Percentiles rank a stretch among this genome's conserved stretches.
These are phyloP conservation scores for Ceratitis capitata DNA, from an alignment of 1,140 invertebrate genomes.

Conservation along the genomic window DNA sequence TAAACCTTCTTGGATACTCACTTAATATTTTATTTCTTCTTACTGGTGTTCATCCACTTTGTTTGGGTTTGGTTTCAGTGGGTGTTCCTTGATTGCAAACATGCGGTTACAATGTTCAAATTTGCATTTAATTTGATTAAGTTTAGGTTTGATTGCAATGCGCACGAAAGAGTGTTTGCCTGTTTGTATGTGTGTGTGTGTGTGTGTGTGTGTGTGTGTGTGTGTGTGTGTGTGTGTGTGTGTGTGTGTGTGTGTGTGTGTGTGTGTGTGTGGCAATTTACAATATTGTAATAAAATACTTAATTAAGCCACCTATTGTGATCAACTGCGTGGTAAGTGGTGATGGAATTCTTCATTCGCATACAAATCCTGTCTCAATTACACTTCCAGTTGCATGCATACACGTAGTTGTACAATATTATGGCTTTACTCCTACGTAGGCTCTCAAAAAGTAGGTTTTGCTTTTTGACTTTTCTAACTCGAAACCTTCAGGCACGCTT, in stretches of 20 bases:
- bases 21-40: neutral
- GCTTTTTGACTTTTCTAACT: no score
- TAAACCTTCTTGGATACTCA: no score
- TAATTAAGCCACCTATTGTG: slow-evolving; percentile 37
- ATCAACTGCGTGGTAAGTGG: slow-evolving; percentile 13
- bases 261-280: slow-evolving; percentile 15
- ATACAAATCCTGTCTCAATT: no score
- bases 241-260: neutral
- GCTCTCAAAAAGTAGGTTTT: no score
- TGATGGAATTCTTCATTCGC: neutral
- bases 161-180: no score
- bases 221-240: neutral
- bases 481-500: no score
- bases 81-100: slow-evolving; percentile 32
- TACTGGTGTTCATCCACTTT: neutral
- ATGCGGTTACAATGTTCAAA: slow-evolving; percentile 38
- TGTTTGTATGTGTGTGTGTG: neutral
- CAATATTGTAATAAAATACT: slow-evolving; percentile 19
- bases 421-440: no score
- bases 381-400: no score
- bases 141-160: slow-evolving; percentile 24
- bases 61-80: slow-evolving; percentile 6
- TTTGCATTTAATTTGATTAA: slow-evolving; percentile 38
- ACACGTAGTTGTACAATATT: no score
- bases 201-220: slow-evolving; percentile 3